Evolutionary conservation across 2,113 vertebrate genomes (phyloP), one percentile per base, ranked within the genome.

Genomic region (Bettongia penicillata): DNA sequence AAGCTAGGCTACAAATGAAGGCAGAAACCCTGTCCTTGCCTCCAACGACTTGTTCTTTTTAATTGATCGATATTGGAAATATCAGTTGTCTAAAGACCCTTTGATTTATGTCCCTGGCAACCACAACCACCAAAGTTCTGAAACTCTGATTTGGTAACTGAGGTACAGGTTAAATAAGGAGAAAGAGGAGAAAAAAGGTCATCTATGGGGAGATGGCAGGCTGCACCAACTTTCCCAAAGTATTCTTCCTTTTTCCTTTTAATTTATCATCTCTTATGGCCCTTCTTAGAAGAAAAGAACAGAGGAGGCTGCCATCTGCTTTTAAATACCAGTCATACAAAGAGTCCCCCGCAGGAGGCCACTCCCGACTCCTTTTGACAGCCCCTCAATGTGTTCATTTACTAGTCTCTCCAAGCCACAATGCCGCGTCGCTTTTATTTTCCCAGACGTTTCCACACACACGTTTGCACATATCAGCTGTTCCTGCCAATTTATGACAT

Each of bases 261-360:
- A 90, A 93, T 96, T 96, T 94, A 91, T 91, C 95, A 90, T 90
- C 96, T 95, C 93, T 97, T 91, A 92, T 61, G 94, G 55, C 26
- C 92, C 90, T 97, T 50, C 77, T 89, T 57, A 94, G 51, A n/a
- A 95, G 89, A 93, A 96, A 95, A 91, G 52, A 94, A 94, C 14
- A 93, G 84, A 96, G 84, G 2, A 94, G 28, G 24, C 24, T 94
- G 37, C 53, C 91, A 91, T 91, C 95, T 96, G 89, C 90, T 94
- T 96, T 94, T 90, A 91, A 96, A 93, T 53, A 91, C 51, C 95
- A 57, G 57, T 95, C 52, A 48, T 26, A 91, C 90, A 95, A 92
- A 95, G 94, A n/a, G 51, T 92, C 94, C 52, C 43, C 28, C 91
- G 89, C 28, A 53, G 93, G 93, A 95, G 49, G 84, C 31, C 37